phyloP scores from a whole-genome alignment of 2,888 invertebrate genomes.

The Agelastica alni region DNA sequence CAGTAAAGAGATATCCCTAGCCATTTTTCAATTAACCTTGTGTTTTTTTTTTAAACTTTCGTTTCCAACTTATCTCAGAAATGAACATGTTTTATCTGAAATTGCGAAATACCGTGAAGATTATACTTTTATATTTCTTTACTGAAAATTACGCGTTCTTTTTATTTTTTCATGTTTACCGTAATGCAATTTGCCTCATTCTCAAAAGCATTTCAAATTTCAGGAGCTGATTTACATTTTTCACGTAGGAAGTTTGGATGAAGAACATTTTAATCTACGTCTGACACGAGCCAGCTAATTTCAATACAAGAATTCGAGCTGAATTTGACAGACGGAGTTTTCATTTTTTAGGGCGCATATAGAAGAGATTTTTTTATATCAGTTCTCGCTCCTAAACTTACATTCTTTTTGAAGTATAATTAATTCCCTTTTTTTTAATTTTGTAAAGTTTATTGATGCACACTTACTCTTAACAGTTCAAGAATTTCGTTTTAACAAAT shows the following conservation, averaged over 20 bases:
- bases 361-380: too few species aligned
- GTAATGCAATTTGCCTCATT: conserved; percentile 30
- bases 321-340: conserved; percentile 20
- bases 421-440: too few species aligned
- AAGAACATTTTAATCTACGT: conserved; percentile 23
- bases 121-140: conserved; percentile 15
- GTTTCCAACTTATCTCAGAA: conserved; percentile 1
- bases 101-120: conserved; percentile 9
- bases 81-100: neutral
- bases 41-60: neutral
- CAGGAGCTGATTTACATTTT: conserved; percentile 22
- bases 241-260: conserved; percentile 21
- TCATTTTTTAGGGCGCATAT: conserved; percentile 5
- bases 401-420: too few species aligned
- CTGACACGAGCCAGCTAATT: conserved; percentile 26
- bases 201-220: conserved; percentile 23
- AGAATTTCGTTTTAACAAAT: too few species aligned
- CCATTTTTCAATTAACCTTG: neutral
- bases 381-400: too few species aligned
- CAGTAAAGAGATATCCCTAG: neutral
- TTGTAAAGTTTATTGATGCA: too few species aligned
- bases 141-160: conserved; percentile 16
- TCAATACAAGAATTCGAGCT: conserved; percentile 18
- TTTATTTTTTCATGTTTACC: conserved; percentile 26
- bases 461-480: too few species aligned